Percentiles rank a stretch among this genome's conserved stretches.
Conservation (phyloP, 2,888 invertebrate genomes). For the Tipula confusa region DNA sequence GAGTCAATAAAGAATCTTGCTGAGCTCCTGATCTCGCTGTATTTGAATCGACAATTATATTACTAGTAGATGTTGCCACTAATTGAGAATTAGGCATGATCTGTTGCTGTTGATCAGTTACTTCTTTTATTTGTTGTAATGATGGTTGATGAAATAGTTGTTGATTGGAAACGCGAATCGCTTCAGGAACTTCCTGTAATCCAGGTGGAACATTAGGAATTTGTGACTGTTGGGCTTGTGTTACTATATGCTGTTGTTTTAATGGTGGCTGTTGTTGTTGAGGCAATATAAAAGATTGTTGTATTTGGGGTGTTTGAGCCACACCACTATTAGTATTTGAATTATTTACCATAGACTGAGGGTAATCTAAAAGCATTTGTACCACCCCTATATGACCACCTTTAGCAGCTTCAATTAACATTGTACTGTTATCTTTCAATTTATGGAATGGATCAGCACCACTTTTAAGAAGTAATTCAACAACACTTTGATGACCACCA, state of each 20-base stretch:
- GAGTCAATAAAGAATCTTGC: constrained; percentile 43
- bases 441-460: constrained; percentile 95
- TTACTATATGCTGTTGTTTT: constrained; percentile 41
- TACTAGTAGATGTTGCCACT: constrained; percentile 41
- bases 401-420: constrained; percentile 97
- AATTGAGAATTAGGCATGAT: constrained; percentile 35
- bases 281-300: constrained; percentile 33
- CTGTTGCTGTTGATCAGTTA: constrained; percentile 39
- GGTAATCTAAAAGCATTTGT: constrained; percentile 89
- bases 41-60: constrained; percentile 47
- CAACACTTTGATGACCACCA: constrained; percentile 90
- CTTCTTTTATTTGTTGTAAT: constrained; percentile 42
- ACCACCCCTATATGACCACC: constrained; percentile 96
- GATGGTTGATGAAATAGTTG: constrained; percentile 50
- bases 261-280: constrained; percentile 37
- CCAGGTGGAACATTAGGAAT: constrained; percentile 50
- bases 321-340: constrained; percentile 44
- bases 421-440: constrained; percentile 96
- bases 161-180: constrained; percentile 55
- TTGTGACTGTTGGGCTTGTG: constrained; percentile 48
- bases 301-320: constrained; percentile 48
- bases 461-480: constrained; percentile 84
- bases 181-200: constrained; percentile 58
- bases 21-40: constrained; percentile 40
- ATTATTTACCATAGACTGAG: constrained; percentile 72